Conservation (phyloP, 2,888 invertebrate genomes). For the Escarpia spicata region DNA sequence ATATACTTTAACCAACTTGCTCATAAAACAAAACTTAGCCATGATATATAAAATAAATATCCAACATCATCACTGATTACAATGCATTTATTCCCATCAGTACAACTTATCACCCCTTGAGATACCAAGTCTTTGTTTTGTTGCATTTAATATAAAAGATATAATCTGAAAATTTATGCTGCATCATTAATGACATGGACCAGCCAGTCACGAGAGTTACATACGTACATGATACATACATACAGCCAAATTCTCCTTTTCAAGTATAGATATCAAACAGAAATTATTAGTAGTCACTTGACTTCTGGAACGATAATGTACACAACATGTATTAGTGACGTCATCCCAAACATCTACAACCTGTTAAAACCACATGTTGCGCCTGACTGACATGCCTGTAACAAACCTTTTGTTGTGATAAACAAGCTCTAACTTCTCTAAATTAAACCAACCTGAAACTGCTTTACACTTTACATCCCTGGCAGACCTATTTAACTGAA, state of each 20-base stretch:
- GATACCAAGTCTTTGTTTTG: not conserved
- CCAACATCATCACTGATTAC: not conserved
- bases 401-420: too few species aligned
- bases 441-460: too few species aligned
- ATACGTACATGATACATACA: not conserved
- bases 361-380: not conserved
- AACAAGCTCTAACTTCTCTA: too few species aligned
- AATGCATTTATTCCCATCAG: not conserved
- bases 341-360: not conserved
- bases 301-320: not conserved
- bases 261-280: not conserved
- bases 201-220: not conserved
- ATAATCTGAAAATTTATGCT: not conserved
- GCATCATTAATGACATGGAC: not conserved
- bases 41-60: not conserved
- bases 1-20: not conserved
- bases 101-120: not conserved
- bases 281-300: not conserved
- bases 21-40: not conserved
- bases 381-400: not conserved
- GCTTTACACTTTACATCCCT: too few species aligned
- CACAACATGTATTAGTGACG: not conserved
- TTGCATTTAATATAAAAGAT: not conserved
- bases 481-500: too few species aligned
- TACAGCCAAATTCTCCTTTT: not conserved